Base-by-base conservation (phyloP, 1,140 invertebrate species). In the Penaeus chinensis region DNA sequence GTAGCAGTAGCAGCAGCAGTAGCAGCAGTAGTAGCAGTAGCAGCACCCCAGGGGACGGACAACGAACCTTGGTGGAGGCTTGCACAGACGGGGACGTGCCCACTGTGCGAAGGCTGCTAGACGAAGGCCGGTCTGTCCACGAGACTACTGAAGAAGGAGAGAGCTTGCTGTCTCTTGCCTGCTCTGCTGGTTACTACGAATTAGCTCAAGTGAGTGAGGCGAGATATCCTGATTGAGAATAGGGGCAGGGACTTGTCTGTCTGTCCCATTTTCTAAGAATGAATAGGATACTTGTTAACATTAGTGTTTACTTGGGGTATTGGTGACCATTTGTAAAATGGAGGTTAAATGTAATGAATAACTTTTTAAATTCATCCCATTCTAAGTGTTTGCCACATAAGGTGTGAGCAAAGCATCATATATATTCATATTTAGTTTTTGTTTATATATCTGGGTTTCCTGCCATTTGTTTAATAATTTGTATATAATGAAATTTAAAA, bases 131-230 rank as follows among this genome's bases (percentile, higher is more conserved):
- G 61, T 97, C 96, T 91, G 96, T 98, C 22, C 96, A 97, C 94
- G 96, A 98, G 93, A 97, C 96, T 65, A 97, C 96, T 62, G 97
- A 98, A 92, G 97, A 98, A 92, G 97, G 97, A 89, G 97, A 98
- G 92, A 97, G 96, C 91, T 93, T 99, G 71, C 94, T 99, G 54
- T 98, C 97, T 20, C 94, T 98, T 89, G 97, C 97, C 77, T 98
- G 97, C 92, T 97, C 96, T 82, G 97, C 97, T 74, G 97, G 97
- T 61, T 98, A 98, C 93, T 98, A 96, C 93, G 97, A 98, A 92
- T 94, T 98, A 89, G 97, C 96, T 88, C 96, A 98, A 94, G 95
- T 96, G 93, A 91, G 90, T 90, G 37, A 80, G 71, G 66, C 65
- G 89, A 85, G 47, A 85, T 71, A 89, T 76, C 42, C 86, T 84